Evolutionary conservation across 2,888 invertebrate genomes (phyloP).

Genomic region (Rapana venosa): DNA sequence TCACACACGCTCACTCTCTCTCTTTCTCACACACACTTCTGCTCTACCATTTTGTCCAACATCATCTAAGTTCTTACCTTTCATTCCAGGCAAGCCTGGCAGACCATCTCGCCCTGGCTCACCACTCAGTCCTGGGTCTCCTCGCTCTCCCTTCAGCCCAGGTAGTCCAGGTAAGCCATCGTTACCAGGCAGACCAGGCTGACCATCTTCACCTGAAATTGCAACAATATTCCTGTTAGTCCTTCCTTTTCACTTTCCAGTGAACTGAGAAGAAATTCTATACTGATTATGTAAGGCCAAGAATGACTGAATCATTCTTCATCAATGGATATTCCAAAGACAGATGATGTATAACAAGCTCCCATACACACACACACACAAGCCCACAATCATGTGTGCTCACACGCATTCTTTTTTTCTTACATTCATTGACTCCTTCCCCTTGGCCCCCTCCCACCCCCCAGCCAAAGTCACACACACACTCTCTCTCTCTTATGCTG

Average conservation of each 20-base stretch:
- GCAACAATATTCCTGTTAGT: neutral
- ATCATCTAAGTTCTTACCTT: slow-evolving; percentile 53
- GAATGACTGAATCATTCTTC: no score
- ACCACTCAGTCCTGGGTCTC: slow-evolving; percentile 83
- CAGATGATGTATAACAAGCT: neutral
- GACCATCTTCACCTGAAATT: slow-evolving; percentile 56
- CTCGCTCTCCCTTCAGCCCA: slow-evolving; percentile 68
- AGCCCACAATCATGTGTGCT: neutral
- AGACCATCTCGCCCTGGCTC: slow-evolving; percentile 66
- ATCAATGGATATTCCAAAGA: no score
- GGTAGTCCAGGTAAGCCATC: slow-evolving; percentile 64
- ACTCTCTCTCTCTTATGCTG: no score
- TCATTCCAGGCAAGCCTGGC: slow-evolving; percentile 67
- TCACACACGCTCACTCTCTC: neutral
- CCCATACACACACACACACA: slow-evolving; percentile 11
- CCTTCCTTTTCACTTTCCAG: no score
- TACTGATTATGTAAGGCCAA: no score
- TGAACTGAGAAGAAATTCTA: no score
- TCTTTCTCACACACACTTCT: neutral
- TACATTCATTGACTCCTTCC: no score
- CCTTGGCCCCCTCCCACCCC: no score
- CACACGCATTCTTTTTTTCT: neutral
- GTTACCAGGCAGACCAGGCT: slow-evolving; percentile 59
- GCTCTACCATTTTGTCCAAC: neutral
- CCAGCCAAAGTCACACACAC: no score